phyloP scores from a whole-genome alignment of 2,113 vertebrate genomes.

The Nesogale talazaci region DNA sequence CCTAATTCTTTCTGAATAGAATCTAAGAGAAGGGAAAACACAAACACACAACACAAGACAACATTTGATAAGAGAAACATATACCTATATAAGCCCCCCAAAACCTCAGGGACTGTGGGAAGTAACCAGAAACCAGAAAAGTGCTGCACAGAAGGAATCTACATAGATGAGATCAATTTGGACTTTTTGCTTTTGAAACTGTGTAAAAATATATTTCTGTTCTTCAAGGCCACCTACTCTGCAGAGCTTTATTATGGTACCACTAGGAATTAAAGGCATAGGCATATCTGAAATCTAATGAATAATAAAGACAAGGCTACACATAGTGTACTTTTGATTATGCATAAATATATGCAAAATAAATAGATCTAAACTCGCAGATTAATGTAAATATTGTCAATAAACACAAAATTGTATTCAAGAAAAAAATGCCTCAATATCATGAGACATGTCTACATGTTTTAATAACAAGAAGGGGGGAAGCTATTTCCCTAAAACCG shows the following conservation, averaged over 20 bases:
- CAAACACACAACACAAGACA: neutral
- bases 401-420: slow-evolving; percentile 36
- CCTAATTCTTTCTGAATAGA: neutral
- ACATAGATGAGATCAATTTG: neutral
- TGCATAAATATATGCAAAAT: slow-evolving; percentile 38
- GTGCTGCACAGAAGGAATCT: neutral
- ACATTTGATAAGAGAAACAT: neutral
- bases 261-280: neutral
- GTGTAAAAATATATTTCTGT: neutral
- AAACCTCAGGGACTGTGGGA: neutral
- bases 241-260: neutral
- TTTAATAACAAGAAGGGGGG: slow-evolving; percentile 3
- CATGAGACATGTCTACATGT: neutral
- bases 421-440: slow-evolving; percentile 48
- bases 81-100: neutral
- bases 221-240: neutral
- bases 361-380: slow-evolving; percentile 29
- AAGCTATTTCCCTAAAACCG: slow-evolving; percentile 38
- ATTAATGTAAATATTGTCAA: slow-evolving; percentile 43
- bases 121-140: neutral
- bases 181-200: neutral
- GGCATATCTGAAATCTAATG: neutral
- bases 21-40: neutral
- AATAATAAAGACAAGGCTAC: neutral
- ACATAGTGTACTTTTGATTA: neutral